Base-by-base conservation (phyloP, 2,888 invertebrate species). In the Nasonia oneida region DNA sequence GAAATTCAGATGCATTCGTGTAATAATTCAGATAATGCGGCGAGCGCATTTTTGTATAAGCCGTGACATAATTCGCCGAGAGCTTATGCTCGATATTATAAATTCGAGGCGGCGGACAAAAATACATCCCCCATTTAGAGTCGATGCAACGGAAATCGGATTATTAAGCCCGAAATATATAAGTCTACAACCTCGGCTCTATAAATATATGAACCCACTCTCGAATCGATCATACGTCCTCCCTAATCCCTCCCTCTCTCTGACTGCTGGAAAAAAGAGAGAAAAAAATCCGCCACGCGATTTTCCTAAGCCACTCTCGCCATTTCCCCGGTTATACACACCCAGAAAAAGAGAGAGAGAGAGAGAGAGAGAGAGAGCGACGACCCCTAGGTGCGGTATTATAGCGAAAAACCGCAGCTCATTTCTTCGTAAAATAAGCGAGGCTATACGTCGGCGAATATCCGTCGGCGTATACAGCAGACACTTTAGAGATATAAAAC, bases 401-500 rank as follows among this genome's bases (percentile, higher is more conserved):
- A 67, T 37, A 42, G 64, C 79, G 64, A 61, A 74, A 74, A 81
- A 82, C 75, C 75, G 82, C 76, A 76, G 82, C 76, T 82, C 76
- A 82, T 82, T 82, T 82, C 76, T 76, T 82, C 67, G 76, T 73
- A 42, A 79, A 79, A 79, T 70, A 79, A 79, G 67, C 76, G 67
- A 29, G 29, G 14, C 39, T 29, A 70, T 14, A 15, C 18, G 18
- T 8, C 18, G 18, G 61, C 39, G 77, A 15, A 23, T 23, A 42
- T 73, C 73, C 73, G 42, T 42, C 73, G 73, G 42, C 73, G 29
- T 42, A 42, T 33, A 47, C 39, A 53, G 53, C 80, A 82, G 82
- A 82, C 67, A 70, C 82, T 82, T 82, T 81, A 81, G 81, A 61
- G 42, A 81, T 81, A 81, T 74, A 81, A 81, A 74, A 79, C 73